Percentiles rank a stretch among this genome's conserved stretches.
These are phyloP conservation scores for Zoroaster sp. DNA, from an alignment of 53 echinoderm and acorn worm genomes.

Conservation along the genomic window DNA sequence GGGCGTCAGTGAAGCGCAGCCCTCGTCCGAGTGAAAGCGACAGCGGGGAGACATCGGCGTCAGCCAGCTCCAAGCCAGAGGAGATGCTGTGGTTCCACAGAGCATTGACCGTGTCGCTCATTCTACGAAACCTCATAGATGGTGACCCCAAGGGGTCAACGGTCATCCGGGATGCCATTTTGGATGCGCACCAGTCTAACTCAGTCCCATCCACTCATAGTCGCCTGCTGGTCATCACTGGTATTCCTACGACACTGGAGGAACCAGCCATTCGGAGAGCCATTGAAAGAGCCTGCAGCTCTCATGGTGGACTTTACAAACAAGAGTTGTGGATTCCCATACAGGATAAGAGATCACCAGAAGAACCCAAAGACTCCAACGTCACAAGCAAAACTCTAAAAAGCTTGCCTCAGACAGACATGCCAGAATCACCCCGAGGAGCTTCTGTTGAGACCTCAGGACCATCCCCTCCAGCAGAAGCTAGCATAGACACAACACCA, in stretches of 20 bases:
- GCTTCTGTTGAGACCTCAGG: constrained; percentile 36
- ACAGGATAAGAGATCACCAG: constrained; percentile 48
- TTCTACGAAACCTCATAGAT: constrained; percentile 69
- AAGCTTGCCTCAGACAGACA: constrained; percentile 9
- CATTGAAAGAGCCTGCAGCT: constrained; percentile 72
- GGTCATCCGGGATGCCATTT: constrained; percentile 71
- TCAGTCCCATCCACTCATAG: constrained; percentile 61
- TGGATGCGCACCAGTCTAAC: constrained; percentile 77
- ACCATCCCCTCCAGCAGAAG: not conserved
- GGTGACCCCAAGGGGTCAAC: constrained; percentile 64
- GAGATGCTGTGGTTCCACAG: constrained; percentile 93
- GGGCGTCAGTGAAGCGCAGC: constrained; percentile 63
- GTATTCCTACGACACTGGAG: constrained; percentile 75
- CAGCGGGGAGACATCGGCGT: constrained; percentile 62
- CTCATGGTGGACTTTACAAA: constrained; percentile 78
- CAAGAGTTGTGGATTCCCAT: constrained; percentile 82
- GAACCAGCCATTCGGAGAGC: constrained; percentile 64
- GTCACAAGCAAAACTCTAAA: not conserved
- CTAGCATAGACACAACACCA: not conserved
- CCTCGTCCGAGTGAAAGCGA: constrained; percentile 77
- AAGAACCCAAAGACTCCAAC: constrained; percentile 2
- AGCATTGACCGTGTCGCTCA: constrained; percentile 70
- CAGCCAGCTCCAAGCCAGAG: constrained; percentile 67
- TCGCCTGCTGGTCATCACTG: constrained; percentile 73
- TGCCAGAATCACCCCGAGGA: not conserved